These are phyloP conservation scores for Cotesia chilonis DNA, from an alignment of 1,140 invertebrate species.

Conservation along the genomic window DNA sequence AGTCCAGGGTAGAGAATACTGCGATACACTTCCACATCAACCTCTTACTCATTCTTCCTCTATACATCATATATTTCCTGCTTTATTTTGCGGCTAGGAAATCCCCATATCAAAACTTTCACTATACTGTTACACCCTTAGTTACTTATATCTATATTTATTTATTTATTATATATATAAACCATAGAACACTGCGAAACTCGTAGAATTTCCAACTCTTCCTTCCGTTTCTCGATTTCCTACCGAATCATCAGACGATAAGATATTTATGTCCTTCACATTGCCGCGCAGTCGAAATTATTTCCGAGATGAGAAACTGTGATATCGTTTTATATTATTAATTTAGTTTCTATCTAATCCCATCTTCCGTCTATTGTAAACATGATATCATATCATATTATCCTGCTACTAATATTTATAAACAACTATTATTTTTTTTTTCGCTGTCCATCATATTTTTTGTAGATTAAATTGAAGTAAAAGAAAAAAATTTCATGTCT, in stretches of 20 bases:
- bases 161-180: constrained; percentile 1
- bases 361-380: neutral
- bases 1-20: too few relatives aligned
- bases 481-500: too few relatives aligned
- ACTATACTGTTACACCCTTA: neutral
- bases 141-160: neutral
- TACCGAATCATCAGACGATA: constrained; percentile 24
- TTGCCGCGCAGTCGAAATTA: constrained; percentile 33
- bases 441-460: too few relatives aligned
- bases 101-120: constrained; percentile 37
- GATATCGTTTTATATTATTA: constrained; percentile 7
- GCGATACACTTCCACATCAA: too few relatives aligned
- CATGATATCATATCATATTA: too few relatives aligned
- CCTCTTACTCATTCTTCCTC: constrained; percentile 13
- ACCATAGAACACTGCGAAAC: neutral
- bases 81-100: constrained; percentile 34
- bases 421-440: too few relatives aligned
- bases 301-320: constrained; percentile 21
- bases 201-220: constrained; percentile 2
- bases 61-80: neutral
- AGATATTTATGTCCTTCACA: constrained; percentile 35
- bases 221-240: constrained; percentile 19
- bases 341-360: neutral
- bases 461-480: too few relatives aligned
- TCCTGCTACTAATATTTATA: too few relatives aligned